Evolutionary conservation across 2,888 invertebrate genomes (phyloP), one percentile per base, ranked within the genome.

Genomic region (Pyrgus malvae): DNA sequence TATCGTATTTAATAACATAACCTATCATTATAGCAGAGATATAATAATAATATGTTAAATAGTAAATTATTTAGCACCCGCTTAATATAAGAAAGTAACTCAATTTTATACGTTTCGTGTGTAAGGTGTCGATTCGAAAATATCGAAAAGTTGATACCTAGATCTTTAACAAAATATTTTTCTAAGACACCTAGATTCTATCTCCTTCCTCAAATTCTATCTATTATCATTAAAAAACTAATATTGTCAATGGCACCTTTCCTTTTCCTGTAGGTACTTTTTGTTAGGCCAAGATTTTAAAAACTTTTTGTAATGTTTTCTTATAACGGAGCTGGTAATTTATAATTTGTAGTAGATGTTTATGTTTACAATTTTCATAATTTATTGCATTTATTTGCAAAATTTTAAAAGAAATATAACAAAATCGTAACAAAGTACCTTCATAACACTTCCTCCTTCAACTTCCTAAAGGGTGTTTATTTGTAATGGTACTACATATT

Each of bases 211-310:
- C 19, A 38, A 29, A 33, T 25, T 35, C 12, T 35, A 35, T 35
- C 35, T 25, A 46, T 54, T 56, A 59, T 59, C 48, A 56, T 62
- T 67, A 76, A 76, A 76, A 65, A 84, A 80, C 69, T 80, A 80
- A 83, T 84, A 84, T 84, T 85, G 85, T 84, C 84, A 80, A 79
- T 80, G 80, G 80, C 83, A 85, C 83, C 81, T 79, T 78, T 59
- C 65, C 67, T 60, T 65, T 61, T 67, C 68, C 64, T 66, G 69
- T 70, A 72, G 65, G 64, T 70, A 67, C 68, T 68, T 58, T 37
- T 8, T 8, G 7, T 3, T 12, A 12, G 2, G 14, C 8, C 14
- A 17, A 19, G 17, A 37, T 16, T n/a, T 19, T 7, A 4, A 29
- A 45, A 31, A 3, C 33, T n/a, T n/a, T n/a, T n/a, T n/a, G n/a